phyloP scores from a whole-genome alignment of 2,797 vertebrate genomes.

The Brachymystax lenok region DNA sequence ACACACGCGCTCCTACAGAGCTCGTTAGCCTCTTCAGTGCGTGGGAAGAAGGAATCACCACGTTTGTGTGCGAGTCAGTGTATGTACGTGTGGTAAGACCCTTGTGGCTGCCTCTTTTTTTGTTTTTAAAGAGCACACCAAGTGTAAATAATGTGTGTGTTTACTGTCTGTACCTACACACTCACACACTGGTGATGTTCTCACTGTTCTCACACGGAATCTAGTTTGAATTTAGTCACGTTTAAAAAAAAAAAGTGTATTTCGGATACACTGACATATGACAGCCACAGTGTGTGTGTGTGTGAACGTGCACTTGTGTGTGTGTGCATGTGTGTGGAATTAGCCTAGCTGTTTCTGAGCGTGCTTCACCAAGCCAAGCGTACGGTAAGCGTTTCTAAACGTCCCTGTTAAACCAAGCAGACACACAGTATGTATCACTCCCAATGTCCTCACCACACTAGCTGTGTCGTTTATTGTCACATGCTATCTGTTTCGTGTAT shows the following conservation, averaged over 20 bases:
- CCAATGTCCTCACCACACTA: neutral
- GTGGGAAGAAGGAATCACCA: constrained; percentile 8
- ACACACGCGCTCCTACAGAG: neutral
- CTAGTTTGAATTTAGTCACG: constrained; percentile 60
- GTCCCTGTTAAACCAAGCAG: neutral
- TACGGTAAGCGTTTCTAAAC: too few relatives aligned
- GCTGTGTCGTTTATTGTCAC: too few relatives aligned
- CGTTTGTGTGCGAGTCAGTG: neutral
- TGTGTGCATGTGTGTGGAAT: neutral
- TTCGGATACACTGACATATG: constrained; percentile 73
- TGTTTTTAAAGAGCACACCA: constrained; percentile 55
- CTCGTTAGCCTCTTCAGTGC: neutral
- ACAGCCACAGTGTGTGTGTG: constrained; percentile 43
- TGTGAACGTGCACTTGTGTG: constrained; percentile 9
- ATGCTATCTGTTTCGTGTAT: too few relatives aligned
- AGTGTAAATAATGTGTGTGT: constrained; percentile 68
- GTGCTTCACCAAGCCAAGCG: neutral
- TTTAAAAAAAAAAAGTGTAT: constrained; percentile 43
- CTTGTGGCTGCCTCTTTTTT: constrained; percentile 68
- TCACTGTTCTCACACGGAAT: constrained; percentile 51
- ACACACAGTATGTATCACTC: neutral
- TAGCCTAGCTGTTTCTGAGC: neutral
- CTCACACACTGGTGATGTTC: constrained; percentile 23
- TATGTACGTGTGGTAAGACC: constrained; percentile 39
- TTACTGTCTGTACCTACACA: constrained; percentile 30